Conservation (phyloP, 1,140 invertebrate species). For the Portunus trituberculatus region DNA sequence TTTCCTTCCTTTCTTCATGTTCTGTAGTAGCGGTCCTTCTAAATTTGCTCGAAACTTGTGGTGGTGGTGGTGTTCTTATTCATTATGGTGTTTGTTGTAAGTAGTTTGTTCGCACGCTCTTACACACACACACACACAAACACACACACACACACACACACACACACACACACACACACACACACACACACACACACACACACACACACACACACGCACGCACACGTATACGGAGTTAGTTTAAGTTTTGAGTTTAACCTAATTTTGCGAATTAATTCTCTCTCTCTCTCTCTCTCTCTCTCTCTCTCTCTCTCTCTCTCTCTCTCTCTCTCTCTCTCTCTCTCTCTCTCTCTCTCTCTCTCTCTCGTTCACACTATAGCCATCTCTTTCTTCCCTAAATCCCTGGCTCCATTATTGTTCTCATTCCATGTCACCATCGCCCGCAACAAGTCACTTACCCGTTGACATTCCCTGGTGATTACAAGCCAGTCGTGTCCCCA, state of each 20-base stretch:
- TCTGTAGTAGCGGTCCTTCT: too few species aligned
- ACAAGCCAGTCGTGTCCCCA: neutral
- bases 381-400: neutral
- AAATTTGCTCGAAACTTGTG: too few species aligned
- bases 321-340: constrained; percentile 43
- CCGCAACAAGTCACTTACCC: neutral
- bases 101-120: too few species aligned
- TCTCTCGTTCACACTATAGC: neutral
- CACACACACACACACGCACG: too few species aligned
- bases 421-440: neutral
- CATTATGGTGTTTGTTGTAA: too few species aligned
- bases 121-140: too few species aligned
- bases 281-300: neutral
- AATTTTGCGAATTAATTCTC: neutral
- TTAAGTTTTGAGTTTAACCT: neutral
- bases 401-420: neutral
- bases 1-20: too few species aligned
- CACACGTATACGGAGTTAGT: too few species aligned
- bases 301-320: neutral
- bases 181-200: too few species aligned
- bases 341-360: constrained; percentile 52
- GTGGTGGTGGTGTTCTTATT: too few species aligned
- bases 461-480: neutral
- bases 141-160: too few species aligned
- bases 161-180: too few species aligned